Conservation (phyloP, 2,113 vertebrate genomes). For the Hipposideros armiger region DNA sequence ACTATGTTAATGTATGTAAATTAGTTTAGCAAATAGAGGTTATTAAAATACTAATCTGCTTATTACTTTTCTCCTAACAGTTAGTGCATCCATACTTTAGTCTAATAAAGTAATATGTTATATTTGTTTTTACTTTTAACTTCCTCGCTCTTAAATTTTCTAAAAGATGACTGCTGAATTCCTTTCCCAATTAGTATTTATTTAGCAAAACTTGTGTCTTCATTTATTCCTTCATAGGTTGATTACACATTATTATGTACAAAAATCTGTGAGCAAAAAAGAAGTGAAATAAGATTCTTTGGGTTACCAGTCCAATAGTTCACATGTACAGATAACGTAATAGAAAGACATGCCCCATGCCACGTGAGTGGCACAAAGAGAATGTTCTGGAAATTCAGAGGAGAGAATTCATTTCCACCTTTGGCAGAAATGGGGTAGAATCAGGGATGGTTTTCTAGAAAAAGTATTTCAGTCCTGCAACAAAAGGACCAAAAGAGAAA, state of each 20-base stretch:
- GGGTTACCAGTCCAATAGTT: background rate
- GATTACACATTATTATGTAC: background rate
- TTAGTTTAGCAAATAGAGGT: background rate
- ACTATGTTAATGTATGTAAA: background rate
- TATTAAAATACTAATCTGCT: constrained; percentile 29
- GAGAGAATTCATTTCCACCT: constrained; percentile 36
- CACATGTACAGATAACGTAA: background rate
- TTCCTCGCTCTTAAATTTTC: constrained; percentile 35
- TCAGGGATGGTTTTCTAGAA: background rate
- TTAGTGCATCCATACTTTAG: background rate
- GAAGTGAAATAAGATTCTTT: background rate
- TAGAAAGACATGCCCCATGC: background rate
- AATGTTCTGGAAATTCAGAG: background rate
- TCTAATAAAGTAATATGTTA: constrained; percentile 34
- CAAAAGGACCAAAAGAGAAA: background rate
- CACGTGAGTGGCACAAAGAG: background rate
- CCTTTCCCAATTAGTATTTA: background rate
- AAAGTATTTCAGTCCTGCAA: background rate
- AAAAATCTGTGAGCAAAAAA: background rate
- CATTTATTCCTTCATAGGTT: background rate
- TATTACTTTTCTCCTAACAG: background rate
- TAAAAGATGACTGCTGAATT: background rate
- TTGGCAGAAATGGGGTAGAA: background rate
- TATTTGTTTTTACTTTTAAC: constrained; percentile 40
- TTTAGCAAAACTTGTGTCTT: background rate